phyloP scores from a whole-genome alignment of 2,888 invertebrate genomes.

The Dusona sp. region DNA sequence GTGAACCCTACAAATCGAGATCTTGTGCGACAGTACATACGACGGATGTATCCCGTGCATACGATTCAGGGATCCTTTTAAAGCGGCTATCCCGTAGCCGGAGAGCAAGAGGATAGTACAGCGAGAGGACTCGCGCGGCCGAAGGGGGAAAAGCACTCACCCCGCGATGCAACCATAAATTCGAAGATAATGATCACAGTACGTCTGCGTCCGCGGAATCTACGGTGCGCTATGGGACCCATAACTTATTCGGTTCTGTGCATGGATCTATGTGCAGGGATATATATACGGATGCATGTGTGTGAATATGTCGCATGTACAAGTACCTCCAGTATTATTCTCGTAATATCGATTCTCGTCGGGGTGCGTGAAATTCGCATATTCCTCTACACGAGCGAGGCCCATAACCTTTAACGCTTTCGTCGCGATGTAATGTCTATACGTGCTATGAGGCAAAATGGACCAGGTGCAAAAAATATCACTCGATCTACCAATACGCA shows the following conservation, averaged over 20 bases:
- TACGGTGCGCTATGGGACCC: slow-evolving; percentile 83
- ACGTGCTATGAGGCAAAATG: slow-evolving; percentile 36
- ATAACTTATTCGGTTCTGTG: slow-evolving; percentile 81
- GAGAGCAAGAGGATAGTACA: slow-evolving; percentile 10
- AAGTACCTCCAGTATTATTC: slow-evolving; percentile 54
- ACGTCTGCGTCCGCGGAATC: slow-evolving; percentile 84
- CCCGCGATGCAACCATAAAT: slow-evolving; percentile 81
- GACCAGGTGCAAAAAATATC: neutral
- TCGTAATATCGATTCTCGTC: slow-evolving; percentile 49
- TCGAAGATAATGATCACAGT: slow-evolving; percentile 84
- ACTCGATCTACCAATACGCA: slow-evolving; percentile 26
- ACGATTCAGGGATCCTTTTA: slow-evolving; percentile 50
- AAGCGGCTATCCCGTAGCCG: slow-evolving; percentile 32
- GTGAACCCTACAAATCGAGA: slow-evolving; percentile 13
- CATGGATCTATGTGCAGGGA: slow-evolving; percentile 75
- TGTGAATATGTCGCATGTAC: slow-evolving; percentile 33
- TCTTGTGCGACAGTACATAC: neutral
- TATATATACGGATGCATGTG: slow-evolving; percentile 33
- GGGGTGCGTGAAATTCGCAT: slow-evolving; percentile 46
- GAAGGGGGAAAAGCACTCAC: slow-evolving; percentile 65
- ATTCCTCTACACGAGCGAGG: slow-evolving; percentile 26
- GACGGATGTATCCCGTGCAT: slow-evolving; percentile 11
- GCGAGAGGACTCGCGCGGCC: slow-evolving; percentile 20
- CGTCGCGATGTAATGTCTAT: slow-evolving; percentile 54
- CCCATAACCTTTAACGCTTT: slow-evolving; percentile 45